Evolutionary conservation across 2,888 invertebrate species (phyloP), one percentile per base, ranked within the genome.

Genomic region (Agonopterix arenella): DNA sequence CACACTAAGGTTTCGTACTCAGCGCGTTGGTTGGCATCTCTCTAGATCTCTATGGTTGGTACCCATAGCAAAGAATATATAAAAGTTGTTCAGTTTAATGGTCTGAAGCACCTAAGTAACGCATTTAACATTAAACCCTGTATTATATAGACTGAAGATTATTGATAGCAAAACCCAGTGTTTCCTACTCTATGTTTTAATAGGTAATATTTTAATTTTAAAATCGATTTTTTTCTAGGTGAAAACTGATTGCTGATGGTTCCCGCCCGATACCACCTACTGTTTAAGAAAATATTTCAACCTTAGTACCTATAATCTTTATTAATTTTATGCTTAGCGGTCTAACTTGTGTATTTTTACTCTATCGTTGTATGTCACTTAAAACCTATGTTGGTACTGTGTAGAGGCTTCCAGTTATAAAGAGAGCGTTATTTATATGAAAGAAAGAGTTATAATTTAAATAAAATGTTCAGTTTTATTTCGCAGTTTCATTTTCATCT

Each of bases 331-430:
- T 48, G 52, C 48, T 44, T 52, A 49, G 16, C 40, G 41, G 36
- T 9, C 11, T 52, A 51, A 37, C 43, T 52, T 68, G 58, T 68
- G 60, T 74, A 72, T 64, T 71, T 28, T 62, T 70, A 67, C 65
- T 60, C 59, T 69, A 62, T 42, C 18, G 45, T 48, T 57, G 52
- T 53, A 69, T 43, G 11, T 13, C 43, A n/a, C n/a, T 40, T 40
- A 43, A 40, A 43, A 43, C 43, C 63, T 70, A 68, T 76, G 72
- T 77, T 78, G 78, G 44, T 46, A 51, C 44, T 48, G 28, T 76
- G 80, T 88, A 88, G 88, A 88, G 86, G 88, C 88, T 89, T 89
- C 88, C 88, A 86, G 69, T 80, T 82, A 28, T 28, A 75, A 83
- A 78, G 56, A 85, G 72, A 85, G 71, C 77, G 74, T 83, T 84